phyloP scores from a whole-genome alignment of 2,113 vertebrate genomes.

The Sminthopsis crassicaudata region DNA sequence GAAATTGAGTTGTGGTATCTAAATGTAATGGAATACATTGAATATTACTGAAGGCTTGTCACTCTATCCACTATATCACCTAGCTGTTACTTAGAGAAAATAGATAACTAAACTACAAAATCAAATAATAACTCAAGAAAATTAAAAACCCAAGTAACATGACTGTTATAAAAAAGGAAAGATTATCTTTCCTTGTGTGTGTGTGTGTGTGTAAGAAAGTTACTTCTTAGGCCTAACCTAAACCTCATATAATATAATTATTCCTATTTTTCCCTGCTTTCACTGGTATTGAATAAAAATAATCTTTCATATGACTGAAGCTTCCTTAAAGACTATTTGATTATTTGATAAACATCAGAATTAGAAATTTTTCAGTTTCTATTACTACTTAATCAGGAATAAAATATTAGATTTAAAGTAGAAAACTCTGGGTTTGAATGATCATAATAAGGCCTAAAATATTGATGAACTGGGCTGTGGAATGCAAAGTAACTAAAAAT shows the following conservation, averaged over 20 bases:
- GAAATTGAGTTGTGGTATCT: no score
- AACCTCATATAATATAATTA: neutral
- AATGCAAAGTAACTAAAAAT: constrained; percentile 4
- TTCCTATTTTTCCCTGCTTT: neutral
- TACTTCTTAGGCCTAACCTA: neutral
- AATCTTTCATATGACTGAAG: neutral
- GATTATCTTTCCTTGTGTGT: neutral
- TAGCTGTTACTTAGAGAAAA: neutral
- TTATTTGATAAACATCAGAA: neutral
- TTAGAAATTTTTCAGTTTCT: neutral
- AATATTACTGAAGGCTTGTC: no score
- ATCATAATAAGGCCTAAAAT: neutral
- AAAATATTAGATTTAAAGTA: neutral
- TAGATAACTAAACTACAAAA: neutral
- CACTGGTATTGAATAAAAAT: neutral
- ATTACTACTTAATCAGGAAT: neutral
- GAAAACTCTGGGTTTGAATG: neutral
- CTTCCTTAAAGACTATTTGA: neutral
- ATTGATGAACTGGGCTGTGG: neutral
- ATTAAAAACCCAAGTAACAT: neutral
- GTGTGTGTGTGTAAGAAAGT: neutral
- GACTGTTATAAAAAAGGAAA: neutral
- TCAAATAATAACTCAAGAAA: neutral
- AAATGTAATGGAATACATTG: no score
- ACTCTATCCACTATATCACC: no score